Percentiles rank a stretch among this genome's conserved stretches.
Conservation (phyloP, 2,797 vertebrate genomes). For the Macrochelys suwanniensis region DNA sequence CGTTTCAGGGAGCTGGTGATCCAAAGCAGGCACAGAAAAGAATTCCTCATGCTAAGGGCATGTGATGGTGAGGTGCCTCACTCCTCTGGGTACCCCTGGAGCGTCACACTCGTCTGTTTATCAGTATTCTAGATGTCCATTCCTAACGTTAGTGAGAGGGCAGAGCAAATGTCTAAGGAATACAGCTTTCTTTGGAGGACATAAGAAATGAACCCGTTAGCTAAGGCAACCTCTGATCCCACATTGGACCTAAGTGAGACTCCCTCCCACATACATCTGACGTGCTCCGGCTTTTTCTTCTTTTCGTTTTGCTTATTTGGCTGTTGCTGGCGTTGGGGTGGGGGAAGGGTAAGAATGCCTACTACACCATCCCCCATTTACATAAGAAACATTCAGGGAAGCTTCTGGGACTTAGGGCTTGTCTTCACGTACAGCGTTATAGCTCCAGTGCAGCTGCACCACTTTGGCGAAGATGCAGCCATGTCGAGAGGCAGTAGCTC, state of each 20-base stretch:
- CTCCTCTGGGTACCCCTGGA: not conserved
- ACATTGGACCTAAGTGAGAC: not conserved
- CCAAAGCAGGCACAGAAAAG: not conserved
- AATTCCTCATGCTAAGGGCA: not conserved
- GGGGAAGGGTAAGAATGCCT: not conserved
- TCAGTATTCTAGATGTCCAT: too few relatives aligned
- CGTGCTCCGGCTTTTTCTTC: not conserved
- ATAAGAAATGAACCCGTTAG: rapidly evolving
- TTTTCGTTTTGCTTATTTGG: not conserved
- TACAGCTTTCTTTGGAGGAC: not conserved
- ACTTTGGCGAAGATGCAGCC: not conserved
- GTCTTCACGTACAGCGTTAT: not conserved
- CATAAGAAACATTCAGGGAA: not conserved
- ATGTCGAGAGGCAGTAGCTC: not conserved
- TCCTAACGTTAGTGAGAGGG: not conserved
- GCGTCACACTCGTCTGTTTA: not conserved
- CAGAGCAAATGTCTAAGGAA: not conserved
- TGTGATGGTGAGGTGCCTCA: not conserved
- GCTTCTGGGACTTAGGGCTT: not conserved
- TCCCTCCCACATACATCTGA: not conserved
- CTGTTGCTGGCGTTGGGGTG: not conserved
- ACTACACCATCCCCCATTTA: not conserved
- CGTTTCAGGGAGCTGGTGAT: not conserved
- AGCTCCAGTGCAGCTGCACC: not conserved
- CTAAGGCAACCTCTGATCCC: not conserved